Conservation (phyloP, 2,113 vertebrate species). For the Nesoenas mayeri region DNA sequence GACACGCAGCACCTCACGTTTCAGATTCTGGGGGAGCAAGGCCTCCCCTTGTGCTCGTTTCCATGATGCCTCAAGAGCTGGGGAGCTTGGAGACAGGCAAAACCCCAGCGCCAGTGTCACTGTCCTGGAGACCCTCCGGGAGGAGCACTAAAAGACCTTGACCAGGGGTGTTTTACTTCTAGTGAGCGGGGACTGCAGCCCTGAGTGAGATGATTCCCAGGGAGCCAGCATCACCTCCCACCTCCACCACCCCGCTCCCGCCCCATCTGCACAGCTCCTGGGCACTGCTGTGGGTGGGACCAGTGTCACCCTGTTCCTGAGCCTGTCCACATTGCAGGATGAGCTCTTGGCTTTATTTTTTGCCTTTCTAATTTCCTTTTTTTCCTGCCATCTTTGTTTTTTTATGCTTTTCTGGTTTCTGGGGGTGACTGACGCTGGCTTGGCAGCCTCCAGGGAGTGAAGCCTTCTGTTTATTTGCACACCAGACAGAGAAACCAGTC, state of each 20-base stretch:
- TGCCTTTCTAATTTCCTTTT: slow-evolving; percentile 58
- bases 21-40: no score
- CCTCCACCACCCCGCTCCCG: rapidly evolving
- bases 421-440: not conserved
- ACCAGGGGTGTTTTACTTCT: not conserved
- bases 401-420: slow-evolving; percentile 41
- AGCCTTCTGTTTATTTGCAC: slow-evolving; percentile 51
- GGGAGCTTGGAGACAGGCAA: not conserved
- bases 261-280: not conserved
- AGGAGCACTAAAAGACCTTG: not conserved
- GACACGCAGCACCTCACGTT: not conserved
- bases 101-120: not conserved
- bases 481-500: slow-evolving; percentile 68
- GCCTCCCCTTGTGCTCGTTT: rapidly evolving
- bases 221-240: not conserved
- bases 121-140: not conserved
- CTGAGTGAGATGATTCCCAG: rapidly evolving
- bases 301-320: not conserved
- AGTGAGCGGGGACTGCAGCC: not conserved
- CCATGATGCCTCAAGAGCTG: not conserved
- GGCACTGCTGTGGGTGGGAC: rapidly evolving
- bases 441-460: slow-evolving; percentile 9
- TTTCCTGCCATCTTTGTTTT: not conserved
- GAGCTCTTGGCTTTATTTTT: slow-evolving; percentile 31
- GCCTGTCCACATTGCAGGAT: not conserved